Conservation (phyloP, 1,140 invertebrate genomes). For the Cherax destructor region DNA sequence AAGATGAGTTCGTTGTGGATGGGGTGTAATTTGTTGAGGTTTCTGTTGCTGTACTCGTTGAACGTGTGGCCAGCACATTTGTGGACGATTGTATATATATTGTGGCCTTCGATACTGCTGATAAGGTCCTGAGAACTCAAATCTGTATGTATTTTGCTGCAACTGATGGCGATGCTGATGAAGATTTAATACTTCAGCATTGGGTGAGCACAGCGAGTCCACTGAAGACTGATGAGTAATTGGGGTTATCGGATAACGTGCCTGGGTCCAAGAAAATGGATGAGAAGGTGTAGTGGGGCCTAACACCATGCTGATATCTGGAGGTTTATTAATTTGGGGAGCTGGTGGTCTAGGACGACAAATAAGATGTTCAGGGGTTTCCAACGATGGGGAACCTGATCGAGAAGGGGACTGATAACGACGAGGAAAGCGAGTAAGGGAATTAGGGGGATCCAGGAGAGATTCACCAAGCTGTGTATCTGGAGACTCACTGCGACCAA, state of each 20-base stretch:
- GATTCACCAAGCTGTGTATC: conserved; percentile 76
- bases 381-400: conserved; percentile 74
- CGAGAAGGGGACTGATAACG: conserved; percentile 75
- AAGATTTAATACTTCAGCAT: conserved; percentile 24
- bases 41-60: conserved; percentile 34
- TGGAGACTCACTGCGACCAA: conserved; percentile 68
- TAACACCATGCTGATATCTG: conserved; percentile 42
- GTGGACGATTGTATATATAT: conserved; percentile 51
- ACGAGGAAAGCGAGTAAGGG: conserved; percentile 74
- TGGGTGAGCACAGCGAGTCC: conserved; percentile 35
- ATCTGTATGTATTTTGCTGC: conserved; percentile 44
- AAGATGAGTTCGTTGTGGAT: conserved; percentile 31
- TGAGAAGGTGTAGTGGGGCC: conserved; percentile 46
- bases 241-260: conserved; percentile 61
- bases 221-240: conserved; percentile 23
- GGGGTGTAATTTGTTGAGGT: conserved; percentile 23
- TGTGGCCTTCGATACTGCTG: conserved; percentile 47
- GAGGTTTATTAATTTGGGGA: conserved; percentile 47
- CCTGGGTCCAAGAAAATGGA: conserved; percentile 70
- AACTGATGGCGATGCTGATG: conserved; percentile 50
- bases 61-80: conserved; percentile 49
- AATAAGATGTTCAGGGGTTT: conserved; percentile 75
- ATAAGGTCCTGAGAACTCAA: conserved; percentile 49
- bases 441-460: conserved; percentile 76
- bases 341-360: conserved; percentile 68